Evolutionary conservation across 2,888 invertebrate species (phyloP).

Genomic region (Cheilosia vernalis): DNA sequence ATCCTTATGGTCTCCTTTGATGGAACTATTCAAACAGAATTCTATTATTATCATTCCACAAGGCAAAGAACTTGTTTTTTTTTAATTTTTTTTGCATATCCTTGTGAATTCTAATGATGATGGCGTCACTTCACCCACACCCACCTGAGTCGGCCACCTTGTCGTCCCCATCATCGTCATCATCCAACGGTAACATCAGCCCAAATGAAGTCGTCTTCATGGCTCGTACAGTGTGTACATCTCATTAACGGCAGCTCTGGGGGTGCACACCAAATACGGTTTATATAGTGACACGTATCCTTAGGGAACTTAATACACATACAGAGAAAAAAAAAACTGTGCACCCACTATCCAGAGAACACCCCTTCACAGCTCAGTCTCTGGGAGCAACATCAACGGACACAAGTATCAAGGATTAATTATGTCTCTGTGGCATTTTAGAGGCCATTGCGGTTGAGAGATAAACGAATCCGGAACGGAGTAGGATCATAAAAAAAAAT

Average conservation of each 20-base stretch:
- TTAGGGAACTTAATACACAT: constrained; percentile 31
- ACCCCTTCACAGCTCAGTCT: constrained; percentile 37
- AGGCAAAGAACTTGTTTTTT: constrained; percentile 20
- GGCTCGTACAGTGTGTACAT: constrained; percentile 58
- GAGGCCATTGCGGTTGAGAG: constrained; percentile 66
- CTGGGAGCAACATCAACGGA: constrained; percentile 29
- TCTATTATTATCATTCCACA: constrained; percentile 61
- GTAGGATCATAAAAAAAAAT: constrained; percentile 46
- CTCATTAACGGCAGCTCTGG: constrained; percentile 70
- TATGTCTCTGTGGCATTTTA: constrained; percentile 73
- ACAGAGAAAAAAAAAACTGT: constrained; percentile 14
- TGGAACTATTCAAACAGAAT: constrained; percentile 52
- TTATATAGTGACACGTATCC: constrained; percentile 43
- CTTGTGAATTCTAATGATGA: constrained; percentile 70
- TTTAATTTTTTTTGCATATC: constrained; percentile 20
- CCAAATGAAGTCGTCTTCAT: constrained; percentile 62
- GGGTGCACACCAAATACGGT: constrained; percentile 42
- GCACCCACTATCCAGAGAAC: constrained; percentile 15
- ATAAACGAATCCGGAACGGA: constrained; percentile 50
- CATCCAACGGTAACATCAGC: constrained; percentile 32
- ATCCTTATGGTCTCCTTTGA: constrained; percentile 37
- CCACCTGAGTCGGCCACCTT: not conserved
- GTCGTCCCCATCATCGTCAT: constrained; percentile 20
- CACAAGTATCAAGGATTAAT: constrained; percentile 70
- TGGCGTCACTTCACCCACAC: constrained; percentile 36